These are phyloP conservation scores for Platyura marginata DNA, from an alignment of 1,140 invertebrate genomes.

Conservation along the genomic window DNA sequence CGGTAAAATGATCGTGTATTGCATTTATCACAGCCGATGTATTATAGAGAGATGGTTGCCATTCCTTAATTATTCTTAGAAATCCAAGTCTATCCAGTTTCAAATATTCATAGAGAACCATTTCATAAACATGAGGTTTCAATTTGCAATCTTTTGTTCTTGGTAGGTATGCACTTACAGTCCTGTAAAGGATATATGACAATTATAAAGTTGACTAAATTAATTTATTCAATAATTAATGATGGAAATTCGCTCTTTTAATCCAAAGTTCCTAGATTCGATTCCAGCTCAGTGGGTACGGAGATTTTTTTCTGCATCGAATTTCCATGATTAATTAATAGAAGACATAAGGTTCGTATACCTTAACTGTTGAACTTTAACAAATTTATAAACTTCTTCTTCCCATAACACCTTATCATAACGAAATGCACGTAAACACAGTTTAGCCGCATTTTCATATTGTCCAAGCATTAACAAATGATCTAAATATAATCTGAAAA, in stretches of 20 bases:
- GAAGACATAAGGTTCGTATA: not conserved
- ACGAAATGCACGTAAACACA: constrained; percentile 62
- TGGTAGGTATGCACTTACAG: constrained; percentile 71
- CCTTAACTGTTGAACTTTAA: constrained; percentile 60
- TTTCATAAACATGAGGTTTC: constrained; percentile 79
- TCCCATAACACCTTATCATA: constrained; percentile 85
- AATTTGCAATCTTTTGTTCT: constrained; percentile 46
- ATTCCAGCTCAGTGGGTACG: no score
- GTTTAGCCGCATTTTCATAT: constrained; percentile 67
- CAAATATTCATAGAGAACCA: constrained; percentile 86
- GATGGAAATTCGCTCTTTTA: no score
- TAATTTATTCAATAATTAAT: no score
- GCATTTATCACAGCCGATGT: constrained; percentile 70
- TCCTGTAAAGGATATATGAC: constrained; percentile 10
- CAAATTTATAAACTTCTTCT: constrained; percentile 83
- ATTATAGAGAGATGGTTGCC: constrained; percentile 72
- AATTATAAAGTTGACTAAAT: not conserved
- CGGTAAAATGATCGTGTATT: constrained; percentile 53
- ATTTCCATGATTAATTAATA: no score
- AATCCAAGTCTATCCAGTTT: constrained; percentile 76
- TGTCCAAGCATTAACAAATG: constrained; percentile 52
- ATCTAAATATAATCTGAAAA: constrained; percentile 70
- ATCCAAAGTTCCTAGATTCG: no score
- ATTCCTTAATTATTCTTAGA: constrained; percentile 71
- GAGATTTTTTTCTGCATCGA: no score